phyloP scores from a whole-genome alignment of 2,113 vertebrate genomes.

The Potamarius usumacintae region DNA sequence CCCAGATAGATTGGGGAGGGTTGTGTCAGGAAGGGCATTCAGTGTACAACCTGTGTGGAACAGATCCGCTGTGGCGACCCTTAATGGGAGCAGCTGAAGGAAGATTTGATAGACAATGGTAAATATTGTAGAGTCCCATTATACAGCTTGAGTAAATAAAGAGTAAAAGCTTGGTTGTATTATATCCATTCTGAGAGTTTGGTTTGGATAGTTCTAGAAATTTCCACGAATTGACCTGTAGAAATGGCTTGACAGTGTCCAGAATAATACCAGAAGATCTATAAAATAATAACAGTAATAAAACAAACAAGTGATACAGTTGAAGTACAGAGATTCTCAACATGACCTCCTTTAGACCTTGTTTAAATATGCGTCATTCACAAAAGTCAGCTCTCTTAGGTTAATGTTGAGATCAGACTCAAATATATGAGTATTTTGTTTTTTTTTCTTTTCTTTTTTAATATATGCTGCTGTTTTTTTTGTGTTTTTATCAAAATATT shows the following conservation, averaged over 20 bases:
- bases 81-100: too few relatives aligned
- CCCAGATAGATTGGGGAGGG: too few relatives aligned
- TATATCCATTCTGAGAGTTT: background rate
- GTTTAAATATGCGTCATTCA: background rate
- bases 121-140: background rate
- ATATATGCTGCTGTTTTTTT: background rate
- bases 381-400: background rate
- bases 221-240: background rate
- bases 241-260: background rate
- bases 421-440: background rate
- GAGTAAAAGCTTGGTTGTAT: background rate
- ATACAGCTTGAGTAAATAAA: background rate
- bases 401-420: background rate
- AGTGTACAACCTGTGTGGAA: too few relatives aligned
- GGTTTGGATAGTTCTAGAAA: background rate
- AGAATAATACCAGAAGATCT: too few relatives aligned
- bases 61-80: too few relatives aligned
- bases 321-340: too few relatives aligned
- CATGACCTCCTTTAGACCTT: background rate
- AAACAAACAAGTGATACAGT: too few relatives aligned
- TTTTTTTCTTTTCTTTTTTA: background rate
- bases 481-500: background rate
- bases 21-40: too few relatives aligned
- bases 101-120: background rate
- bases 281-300: too few relatives aligned